These are phyloP conservation scores for Neodiprion lecontei DNA, from an alignment of 1,140 invertebrate species.

Conservation along the genomic window DNA sequence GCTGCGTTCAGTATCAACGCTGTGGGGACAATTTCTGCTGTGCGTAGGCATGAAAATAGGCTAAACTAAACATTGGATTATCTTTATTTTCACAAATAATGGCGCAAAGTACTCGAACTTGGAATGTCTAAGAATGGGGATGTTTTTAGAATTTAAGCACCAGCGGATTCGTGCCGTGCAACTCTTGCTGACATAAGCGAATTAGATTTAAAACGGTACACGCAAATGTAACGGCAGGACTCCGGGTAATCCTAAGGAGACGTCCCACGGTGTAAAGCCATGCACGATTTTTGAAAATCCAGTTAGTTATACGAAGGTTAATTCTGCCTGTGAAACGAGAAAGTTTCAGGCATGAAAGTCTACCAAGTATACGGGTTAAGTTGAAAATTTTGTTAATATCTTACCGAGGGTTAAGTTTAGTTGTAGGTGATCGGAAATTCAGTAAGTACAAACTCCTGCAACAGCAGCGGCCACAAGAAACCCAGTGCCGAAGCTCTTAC, in stretches of 20 bases:
- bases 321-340: background rate
- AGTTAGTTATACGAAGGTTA: conserved; percentile 3
- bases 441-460: conserved; percentile 27
- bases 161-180: no score
- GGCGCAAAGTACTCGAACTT: no score
- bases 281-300: conserved; percentile 4
- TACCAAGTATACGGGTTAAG: no score
- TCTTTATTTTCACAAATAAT: no score
- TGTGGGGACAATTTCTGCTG: no score
- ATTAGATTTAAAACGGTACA: background rate
- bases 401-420: background rate
- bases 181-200: background rate
- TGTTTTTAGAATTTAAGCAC: no score
- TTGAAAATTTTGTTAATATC: background rate
- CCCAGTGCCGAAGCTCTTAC: conserved; percentile 19
- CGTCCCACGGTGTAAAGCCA: background rate
- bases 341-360: background rate
- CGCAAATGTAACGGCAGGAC: background rate
- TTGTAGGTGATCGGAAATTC: conserved; percentile 28
- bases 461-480: background rate
- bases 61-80: no score
- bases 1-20: no score
- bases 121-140: no score
- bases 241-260: background rate
- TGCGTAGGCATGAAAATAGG: no score